A percentile compares a stretch with the other conserved stretches of the same genome.
phyloP scores from a whole-genome alignment of 2,888 invertebrate species.

The Villa cingulata region DNA sequence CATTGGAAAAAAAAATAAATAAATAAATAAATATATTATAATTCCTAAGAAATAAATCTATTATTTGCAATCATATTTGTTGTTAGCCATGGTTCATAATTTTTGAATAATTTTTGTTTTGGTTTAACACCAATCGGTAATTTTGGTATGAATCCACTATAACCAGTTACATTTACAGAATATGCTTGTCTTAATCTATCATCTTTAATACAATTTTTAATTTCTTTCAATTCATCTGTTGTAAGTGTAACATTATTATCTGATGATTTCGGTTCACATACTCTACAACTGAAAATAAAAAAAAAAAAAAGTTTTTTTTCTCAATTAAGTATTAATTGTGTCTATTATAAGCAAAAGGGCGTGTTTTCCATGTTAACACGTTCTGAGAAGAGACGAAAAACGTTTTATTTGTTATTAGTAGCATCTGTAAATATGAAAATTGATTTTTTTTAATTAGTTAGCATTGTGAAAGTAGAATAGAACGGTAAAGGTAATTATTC shows the following conservation, averaged over 20 bases:
- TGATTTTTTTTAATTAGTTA: no score
- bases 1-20: no score
- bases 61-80: not conserved
- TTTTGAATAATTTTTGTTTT: slow-evolving; percentile 10
- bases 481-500: no score
- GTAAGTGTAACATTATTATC: slow-evolving; percentile 1
- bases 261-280: slow-evolving; percentile 7
- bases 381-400: no score
- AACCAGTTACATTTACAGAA: slow-evolving; percentile 12
- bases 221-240: slow-evolving; percentile 7
- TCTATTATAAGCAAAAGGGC: no score
- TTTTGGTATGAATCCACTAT: slow-evolving; percentile 13
- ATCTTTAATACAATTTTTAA: slow-evolving; percentile 6
- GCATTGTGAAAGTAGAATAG: no score
- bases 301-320: no score
- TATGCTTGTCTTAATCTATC: slow-evolving; percentile 11
- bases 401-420: no score
- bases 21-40: no score
- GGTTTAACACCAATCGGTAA: slow-evolving; percentile 11
- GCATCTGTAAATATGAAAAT: no score
- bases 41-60: not conserved
- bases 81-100: slow-evolving; percentile 9
- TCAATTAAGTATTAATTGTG: no score
- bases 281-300: not conserved
- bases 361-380: no score